phyloP scores from a whole-genome alignment of 2,888 invertebrate species.

The Phyllotreta striolata region DNA sequence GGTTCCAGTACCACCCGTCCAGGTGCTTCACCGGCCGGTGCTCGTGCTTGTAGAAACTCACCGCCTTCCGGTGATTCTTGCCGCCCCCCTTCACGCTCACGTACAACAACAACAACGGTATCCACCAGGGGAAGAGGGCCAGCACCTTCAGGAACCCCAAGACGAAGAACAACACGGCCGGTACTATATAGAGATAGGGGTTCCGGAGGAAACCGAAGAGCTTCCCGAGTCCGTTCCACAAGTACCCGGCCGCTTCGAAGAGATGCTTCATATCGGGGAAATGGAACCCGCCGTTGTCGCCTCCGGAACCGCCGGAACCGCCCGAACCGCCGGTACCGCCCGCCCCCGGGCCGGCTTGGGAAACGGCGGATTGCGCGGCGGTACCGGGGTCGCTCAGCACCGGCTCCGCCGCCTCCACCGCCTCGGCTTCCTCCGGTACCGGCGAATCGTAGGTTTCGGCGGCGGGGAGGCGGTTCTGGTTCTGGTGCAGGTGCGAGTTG shows the following conservation, averaged over 20 bases:
- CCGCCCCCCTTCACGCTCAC: slow-evolving; percentile 48
- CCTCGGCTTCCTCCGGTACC: slow-evolving; percentile 26
- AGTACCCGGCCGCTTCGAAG: slow-evolving; percentile 48
- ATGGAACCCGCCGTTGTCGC: slow-evolving; percentile 43
- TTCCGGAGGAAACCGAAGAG: slow-evolving; percentile 50
- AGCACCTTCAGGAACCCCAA: slow-evolving; percentile 70
- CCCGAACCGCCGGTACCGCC: slow-evolving; percentile 39
- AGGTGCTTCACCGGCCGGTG: slow-evolving; percentile 59
- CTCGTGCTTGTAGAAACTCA: slow-evolving; percentile 54
- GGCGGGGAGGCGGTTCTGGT: slow-evolving; percentile 50
- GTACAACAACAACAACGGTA: slow-evolving; percentile 63
- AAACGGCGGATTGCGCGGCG: slow-evolving; percentile 38
- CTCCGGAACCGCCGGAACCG: slow-evolving; percentile 43
- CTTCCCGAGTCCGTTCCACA: slow-evolving; percentile 46
- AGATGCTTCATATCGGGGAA: slow-evolving; percentile 56
- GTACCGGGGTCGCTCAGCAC: slow-evolving; percentile 41
- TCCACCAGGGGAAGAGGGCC: slow-evolving; percentile 71
- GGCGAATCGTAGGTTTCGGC: slow-evolving; percentile 47
- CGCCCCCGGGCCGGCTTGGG: slow-evolving; percentile 38
- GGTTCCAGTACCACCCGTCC: slow-evolving; percentile 69
- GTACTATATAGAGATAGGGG: slow-evolving; percentile 67
- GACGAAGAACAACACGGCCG: slow-evolving; percentile 69
- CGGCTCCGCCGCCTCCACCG: slow-evolving; percentile 55
- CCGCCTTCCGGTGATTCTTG: slow-evolving; percentile 45
- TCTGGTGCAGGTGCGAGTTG: slow-evolving; percentile 72